These are phyloP conservation scores for Cepphus grylle DNA, from an alignment of 2,113 vertebrate genomes.

Conservation along the genomic window DNA sequence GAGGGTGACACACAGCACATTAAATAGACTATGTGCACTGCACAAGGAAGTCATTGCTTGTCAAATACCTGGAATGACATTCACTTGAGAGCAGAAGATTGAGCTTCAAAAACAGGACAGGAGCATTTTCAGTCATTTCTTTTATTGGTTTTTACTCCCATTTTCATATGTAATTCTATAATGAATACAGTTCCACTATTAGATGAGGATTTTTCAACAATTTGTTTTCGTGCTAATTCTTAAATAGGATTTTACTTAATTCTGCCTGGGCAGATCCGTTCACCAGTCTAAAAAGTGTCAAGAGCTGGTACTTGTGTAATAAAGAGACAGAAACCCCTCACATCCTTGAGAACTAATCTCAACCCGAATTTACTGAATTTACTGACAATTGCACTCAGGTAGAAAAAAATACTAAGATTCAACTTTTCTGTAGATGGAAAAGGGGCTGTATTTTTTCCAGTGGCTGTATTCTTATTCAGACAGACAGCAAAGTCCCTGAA, in stretches of 20 bases:
- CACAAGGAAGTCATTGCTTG: not conserved
- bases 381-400: not conserved
- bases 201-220: not conserved
- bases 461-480: not conserved
- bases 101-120: not conserved
- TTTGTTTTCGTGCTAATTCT: not conserved
- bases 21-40: not conserved
- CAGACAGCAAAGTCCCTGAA: not conserved
- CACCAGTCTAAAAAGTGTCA: not conserved
- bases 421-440: not conserved
- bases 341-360: not conserved
- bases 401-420: not conserved
- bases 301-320: not conserved
- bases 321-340: not conserved
- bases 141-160: not conserved
- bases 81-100: not conserved
- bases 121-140: not conserved
- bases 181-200: not conserved
- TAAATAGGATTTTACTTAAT: not conserved
- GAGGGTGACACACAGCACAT: not conserved
- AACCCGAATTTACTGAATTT: not conserved
- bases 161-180: not conserved
- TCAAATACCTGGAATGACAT: not conserved
- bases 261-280: not conserved
- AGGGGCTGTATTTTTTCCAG: not conserved